Conservation (phyloP, 1,140 invertebrate genomes). For the Monochamus saltuarius region DNA sequence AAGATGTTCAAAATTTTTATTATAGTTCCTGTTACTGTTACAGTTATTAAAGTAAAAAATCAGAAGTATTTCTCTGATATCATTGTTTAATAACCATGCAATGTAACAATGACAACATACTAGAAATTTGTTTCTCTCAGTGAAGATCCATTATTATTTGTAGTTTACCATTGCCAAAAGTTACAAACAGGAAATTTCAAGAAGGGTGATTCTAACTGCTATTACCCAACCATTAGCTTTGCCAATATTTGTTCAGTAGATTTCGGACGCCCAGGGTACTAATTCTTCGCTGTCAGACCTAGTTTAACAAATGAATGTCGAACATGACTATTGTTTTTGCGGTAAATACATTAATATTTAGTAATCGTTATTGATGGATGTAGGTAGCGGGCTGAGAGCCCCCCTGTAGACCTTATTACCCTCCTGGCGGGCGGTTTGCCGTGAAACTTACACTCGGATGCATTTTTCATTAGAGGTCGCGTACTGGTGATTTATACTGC, state of each 20-base stretch:
- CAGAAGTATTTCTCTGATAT: no score
- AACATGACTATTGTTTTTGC: slow-evolving; percentile 27
- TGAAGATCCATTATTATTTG: no score
- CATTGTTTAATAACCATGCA: no score
- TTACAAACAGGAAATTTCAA: no score
- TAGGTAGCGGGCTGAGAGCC: slow-evolving; percentile 38
- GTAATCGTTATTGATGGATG: slow-evolving; percentile 45
- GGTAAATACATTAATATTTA: slow-evolving; percentile 32
- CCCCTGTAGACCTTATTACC: slow-evolving; percentile 43
- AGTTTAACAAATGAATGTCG: slow-evolving; percentile 25
- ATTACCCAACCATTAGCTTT: no score
- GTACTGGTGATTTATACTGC: slow-evolving; percentile 34
- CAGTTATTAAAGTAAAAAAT: no score
- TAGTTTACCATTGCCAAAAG: no score
- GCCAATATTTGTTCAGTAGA: slow-evolving; percentile 4
- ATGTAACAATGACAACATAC: no score
- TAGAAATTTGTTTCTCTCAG: no score
- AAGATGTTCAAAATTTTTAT: no score
- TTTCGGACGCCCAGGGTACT: slow-evolving; percentile 1
- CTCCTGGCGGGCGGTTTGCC: slow-evolving; percentile 38
- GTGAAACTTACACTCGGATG: slow-evolving; percentile 38
- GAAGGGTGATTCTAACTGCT: no score
- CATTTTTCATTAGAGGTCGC: slow-evolving; percentile 38
- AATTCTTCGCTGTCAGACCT: slow-evolving; percentile 19
- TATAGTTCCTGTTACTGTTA: no score